phyloP scores from a whole-genome alignment of 2,113 vertebrate genomes.

The Gymnocephalus cernua region DNA sequence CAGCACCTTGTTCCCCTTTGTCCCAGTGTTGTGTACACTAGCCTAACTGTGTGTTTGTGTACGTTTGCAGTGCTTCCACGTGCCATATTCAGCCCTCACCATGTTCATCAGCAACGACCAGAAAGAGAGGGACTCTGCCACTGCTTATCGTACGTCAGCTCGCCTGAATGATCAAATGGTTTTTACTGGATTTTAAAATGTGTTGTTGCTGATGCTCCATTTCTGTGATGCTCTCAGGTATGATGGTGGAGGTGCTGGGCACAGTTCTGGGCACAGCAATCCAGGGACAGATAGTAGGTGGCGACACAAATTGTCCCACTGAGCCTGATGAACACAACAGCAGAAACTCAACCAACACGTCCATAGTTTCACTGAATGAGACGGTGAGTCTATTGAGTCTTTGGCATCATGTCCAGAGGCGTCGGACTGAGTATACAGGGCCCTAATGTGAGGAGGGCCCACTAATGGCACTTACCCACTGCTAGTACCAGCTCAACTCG shows the following conservation, averaged over 20 bases:
- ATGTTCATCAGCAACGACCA: conserved; percentile 98
- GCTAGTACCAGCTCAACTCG: too few species aligned
- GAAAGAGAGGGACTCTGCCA: conserved; percentile 94
- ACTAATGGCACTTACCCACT: too few species aligned
- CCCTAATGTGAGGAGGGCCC: too few species aligned
- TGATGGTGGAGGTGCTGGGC: conserved; percentile 95
- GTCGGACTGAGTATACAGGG: too few species aligned
- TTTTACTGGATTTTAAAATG: neutral
- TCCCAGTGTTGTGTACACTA: neutral
- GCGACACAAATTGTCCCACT: conserved; percentile 81
- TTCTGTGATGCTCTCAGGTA: conserved; percentile 82
- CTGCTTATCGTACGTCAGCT: conserved; percentile 91
- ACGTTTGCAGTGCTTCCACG: conserved; percentile 92
- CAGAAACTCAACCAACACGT: conserved; percentile 76
- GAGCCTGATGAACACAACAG: conserved; percentile 30
- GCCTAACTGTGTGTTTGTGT: neutral
- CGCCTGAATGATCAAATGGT: neutral
- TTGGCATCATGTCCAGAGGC: neutral
- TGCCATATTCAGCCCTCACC: conserved; percentile 96
- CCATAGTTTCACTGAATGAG: conserved; percentile 78
- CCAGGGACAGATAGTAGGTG: conserved; percentile 95
- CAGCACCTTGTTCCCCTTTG: neutral
- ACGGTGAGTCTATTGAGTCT: conserved; percentile 81
- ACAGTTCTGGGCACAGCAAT: conserved; percentile 93
- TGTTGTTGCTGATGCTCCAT: neutral